Base-by-base conservation (phyloP, 2,113 vertebrate species). In the Rhabdornis inornatus region DNA sequence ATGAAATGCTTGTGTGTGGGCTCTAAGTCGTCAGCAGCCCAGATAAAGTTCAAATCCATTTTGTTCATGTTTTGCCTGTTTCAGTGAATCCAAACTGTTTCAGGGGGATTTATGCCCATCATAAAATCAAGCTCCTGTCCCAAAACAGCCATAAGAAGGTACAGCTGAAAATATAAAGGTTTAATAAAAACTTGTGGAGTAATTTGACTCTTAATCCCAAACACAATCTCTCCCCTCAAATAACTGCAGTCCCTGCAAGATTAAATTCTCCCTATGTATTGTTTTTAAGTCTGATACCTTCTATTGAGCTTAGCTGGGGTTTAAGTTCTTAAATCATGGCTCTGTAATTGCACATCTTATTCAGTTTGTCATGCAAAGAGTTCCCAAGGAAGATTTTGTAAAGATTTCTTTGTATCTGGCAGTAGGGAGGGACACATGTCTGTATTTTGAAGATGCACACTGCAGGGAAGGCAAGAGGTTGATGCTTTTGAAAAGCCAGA, bases 181-280 rank as follows among this genome's bases (percentile, higher is more conserved):
- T 95, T 92, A 92, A 91, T 95, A 92, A 79, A 95, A 96, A 91
- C 63, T 87, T 72, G 53, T 64, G n/a, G 61, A 64, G 70, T 87
- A 94, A 96, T 94, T 96, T 94, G 81, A 37, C 63, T 96, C 75
- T 89, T 96, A 96, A 96, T 95, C 95, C 95, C 78, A 93, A 92
- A 80, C 42, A 70, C 78, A 96, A 94, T 94, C 95, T 94, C 75
- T 78, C 59, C 66, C 21, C 33, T 84, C 80, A 94, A 89, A 93
- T 84, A 94, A 96, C 59, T 83, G 47, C 92, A 92, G 75, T 68
- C 75, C 23, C 70, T 59, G 87, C 84, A 82, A 92, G 94, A 95
- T 96, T 96, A 95, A 97, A 94, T 92, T 88, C 91, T 94, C 89
- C 59, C 75, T 89, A 82, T 55, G 66, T 94, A 95, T 94, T 95